These are phyloP conservation scores for Fabriciana adippe DNA, from an alignment of 2,888 invertebrate species.

Conservation along the genomic window DNA sequence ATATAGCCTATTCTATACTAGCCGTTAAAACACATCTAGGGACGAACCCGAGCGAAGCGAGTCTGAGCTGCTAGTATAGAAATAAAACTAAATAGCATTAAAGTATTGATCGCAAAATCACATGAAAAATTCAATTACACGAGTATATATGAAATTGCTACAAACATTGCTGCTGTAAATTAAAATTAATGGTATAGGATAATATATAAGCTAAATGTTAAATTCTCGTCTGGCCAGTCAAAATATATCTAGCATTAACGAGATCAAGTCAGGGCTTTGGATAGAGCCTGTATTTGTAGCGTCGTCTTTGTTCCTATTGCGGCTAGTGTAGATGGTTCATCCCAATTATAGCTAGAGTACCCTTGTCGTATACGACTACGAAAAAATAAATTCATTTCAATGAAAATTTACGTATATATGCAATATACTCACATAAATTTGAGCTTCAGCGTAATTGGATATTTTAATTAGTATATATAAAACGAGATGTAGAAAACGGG, in stretches of 20 bases:
- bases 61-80: no score
- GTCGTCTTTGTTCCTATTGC: constrained; percentile 42
- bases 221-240: neutral
- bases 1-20: no score
- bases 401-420: constrained; percentile 21
- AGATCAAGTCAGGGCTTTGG: constrained; percentile 35
- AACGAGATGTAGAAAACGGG: neutral
- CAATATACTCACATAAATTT: constrained; percentile 21
- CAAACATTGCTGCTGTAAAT: no score
- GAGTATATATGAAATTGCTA: no score
- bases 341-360: constrained; percentile 42
- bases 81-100: no score
- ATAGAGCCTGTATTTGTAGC: constrained; percentile 40
- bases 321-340: constrained; percentile 42
- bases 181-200: no score
- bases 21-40: no score
- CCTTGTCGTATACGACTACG: constrained; percentile 13
- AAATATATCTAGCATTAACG: constrained; percentile 35
- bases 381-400: constrained; percentile 29
- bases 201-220: no score
- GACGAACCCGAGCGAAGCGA: no score
- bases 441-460: constrained; percentile 28
- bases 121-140: no score
- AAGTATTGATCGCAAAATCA: no score
- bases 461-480: constrained; percentile 26